Conservation (phyloP, 2,113 vertebrate species). For the Vulpes lagopus region DNA sequence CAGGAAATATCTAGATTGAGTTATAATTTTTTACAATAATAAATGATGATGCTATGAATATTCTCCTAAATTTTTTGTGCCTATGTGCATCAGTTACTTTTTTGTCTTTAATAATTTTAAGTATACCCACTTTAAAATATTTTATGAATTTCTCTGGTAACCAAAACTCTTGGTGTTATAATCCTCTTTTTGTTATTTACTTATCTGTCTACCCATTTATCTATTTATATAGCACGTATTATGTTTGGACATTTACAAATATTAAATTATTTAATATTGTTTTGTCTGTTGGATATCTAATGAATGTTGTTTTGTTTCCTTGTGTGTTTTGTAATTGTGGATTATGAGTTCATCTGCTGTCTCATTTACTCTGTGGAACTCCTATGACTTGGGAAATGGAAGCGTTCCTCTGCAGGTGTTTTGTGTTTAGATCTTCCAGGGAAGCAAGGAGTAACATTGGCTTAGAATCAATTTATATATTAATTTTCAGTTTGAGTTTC, state of each 20-base stretch:
- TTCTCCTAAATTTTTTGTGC: not conserved
- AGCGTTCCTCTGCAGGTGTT: not conserved
- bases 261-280: not conserved
- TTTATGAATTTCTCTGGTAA: slow-evolving; percentile 37
- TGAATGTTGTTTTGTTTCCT: not conserved
- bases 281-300: not conserved
- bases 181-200: not conserved
- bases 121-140: not conserved
- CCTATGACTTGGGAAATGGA: not conserved
- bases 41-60: not conserved
- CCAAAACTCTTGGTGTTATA: not conserved
- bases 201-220: not conserved
- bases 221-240: not conserved
- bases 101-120: slow-evolving; percentile 38
- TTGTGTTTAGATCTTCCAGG: not conserved
- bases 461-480: not conserved
- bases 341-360: not conserved
- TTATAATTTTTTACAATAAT: slow-evolving; percentile 6
- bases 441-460: not conserved
- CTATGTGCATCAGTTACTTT: not conserved
- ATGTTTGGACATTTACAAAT: not conserved
- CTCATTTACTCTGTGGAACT: not conserved
- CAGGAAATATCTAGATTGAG: not conserved
- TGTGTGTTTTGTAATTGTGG: not conserved
- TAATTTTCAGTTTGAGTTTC: not conserved